A percentile compares a stretch with the other conserved stretches of the same genome.
phyloP scores from a whole-genome alignment of 2,888 invertebrate genomes.

The Augiades crinisus region DNA sequence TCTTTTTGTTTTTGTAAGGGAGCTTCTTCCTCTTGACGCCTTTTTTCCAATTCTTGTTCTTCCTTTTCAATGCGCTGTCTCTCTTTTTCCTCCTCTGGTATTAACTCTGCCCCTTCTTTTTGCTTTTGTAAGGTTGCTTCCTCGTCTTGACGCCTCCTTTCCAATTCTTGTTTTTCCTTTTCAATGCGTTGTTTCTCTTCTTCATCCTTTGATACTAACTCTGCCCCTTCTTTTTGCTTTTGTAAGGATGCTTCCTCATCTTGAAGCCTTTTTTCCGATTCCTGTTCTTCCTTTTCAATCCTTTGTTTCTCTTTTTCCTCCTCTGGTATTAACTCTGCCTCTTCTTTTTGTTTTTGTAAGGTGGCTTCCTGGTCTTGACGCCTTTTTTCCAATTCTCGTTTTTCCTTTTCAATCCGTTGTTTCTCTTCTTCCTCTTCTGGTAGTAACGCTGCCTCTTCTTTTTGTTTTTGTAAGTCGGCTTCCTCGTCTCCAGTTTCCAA shows the following conservation, averaged over 20 bases:
- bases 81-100: neutral
- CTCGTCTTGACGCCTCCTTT: neutral
- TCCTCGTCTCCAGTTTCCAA: neutral
- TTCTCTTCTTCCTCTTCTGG: constrained; percentile 26
- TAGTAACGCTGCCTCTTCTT: constrained; percentile 19
- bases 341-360: constrained; percentile 9
- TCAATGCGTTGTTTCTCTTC: constrained; percentile 26
- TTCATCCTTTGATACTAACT: constrained; percentile 26
- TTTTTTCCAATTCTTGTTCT: neutral
- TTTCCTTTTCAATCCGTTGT: constrained; percentile 12
- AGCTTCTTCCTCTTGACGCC: neutral
- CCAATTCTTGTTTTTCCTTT: constrained; percentile 10
- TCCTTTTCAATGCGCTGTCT: neutral
- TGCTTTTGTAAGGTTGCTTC: neutral
- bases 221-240: constrained; percentile 13
- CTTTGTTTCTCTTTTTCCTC: constrained; percentile 27
- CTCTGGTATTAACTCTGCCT: constrained; percentile 27
- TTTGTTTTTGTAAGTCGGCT: constrained; percentile 3
- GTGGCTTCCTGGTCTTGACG: neutral
- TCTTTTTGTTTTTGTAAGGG: too few relatives aligned
- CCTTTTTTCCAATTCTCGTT: constrained; percentile 14
- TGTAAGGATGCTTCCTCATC: neutral
- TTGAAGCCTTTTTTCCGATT: constrained; percentile 7
- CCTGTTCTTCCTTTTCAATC: constrained; percentile 15
- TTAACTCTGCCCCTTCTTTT: neutral